Conservation (phyloP, 2,888 invertebrate genomes). For the Dinocampus coccinellae region DNA sequence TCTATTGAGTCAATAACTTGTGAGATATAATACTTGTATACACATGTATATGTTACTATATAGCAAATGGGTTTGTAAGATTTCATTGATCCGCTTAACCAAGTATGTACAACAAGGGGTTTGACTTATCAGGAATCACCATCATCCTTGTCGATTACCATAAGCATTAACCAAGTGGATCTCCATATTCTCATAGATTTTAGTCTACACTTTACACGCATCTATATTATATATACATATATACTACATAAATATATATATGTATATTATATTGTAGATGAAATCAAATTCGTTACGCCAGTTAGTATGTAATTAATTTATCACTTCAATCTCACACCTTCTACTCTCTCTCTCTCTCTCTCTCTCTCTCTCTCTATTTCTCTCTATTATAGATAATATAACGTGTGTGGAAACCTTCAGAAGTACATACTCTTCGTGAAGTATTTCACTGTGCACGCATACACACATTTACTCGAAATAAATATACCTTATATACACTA, state of each 20-base stretch:
- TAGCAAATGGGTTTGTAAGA: conserved; percentile 1
- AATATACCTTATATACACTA: not conserved
- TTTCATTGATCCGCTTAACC: conserved; percentile 15
- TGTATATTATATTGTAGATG: not conserved
- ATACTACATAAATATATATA: no score
- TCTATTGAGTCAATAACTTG: no score
- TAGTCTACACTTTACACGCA: conserved; percentile 4
- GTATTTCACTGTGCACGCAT: conserved; percentile 33
- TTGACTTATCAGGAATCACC: conserved; percentile 11
- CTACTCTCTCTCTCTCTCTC: not conserved
- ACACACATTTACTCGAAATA: conserved; percentile 32
- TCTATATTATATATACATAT: not conserved
- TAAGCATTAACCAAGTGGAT: conserved; percentile 14
- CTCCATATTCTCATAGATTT: conserved; percentile 20
- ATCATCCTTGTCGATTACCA: conserved; percentile 20
- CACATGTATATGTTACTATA: not conserved
- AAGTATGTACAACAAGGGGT: conserved; percentile 15
- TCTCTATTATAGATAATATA: conserved; percentile 10
- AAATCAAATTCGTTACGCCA: conserved; percentile 47
- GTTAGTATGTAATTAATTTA: conserved; percentile 55
- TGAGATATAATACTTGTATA: no score
- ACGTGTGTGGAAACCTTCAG: conserved; percentile 34
- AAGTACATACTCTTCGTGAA: conserved; percentile 15
- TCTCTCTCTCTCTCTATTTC: no score
- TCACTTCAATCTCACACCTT: conserved; percentile 43